Base-by-base conservation (phyloP, 2,797 vertebrate species). In the Ceyx erithaca region DNA sequence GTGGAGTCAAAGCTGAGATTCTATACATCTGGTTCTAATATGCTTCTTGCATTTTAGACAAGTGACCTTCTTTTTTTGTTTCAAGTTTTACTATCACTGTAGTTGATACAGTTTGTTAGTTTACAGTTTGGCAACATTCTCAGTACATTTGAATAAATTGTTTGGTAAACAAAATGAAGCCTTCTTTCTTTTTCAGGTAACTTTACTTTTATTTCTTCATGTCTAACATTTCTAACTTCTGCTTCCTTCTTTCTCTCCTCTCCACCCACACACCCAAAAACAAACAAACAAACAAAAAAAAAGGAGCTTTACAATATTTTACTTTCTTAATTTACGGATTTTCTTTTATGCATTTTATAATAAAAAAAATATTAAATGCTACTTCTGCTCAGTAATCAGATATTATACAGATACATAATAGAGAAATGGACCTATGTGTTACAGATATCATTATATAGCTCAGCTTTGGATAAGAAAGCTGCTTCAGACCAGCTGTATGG, bases 21-120 rank as follows among this genome's bases (percentile, higher is more conserved):
- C 93, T 89, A 71, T 96, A 91, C 97, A 98, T 97, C 97, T 98
- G 98, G 95, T 97, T 98, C 92, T 96, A 97, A 98, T 98, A 96
- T 75, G 41, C 52, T 25, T 84, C 79, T 94, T 96, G 89, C 78
- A 92, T 87, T 95, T 97, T 96, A 96, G 96, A 96, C 93, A 96
- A 97, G 92, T 46, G n/a, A 96, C 87, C 85, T 95, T 96, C 73
- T 96, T 93, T 96, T 94, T 83, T 96, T 94, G 79, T 95, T 96
- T 92, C 63, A 73, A 96, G 92, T 75, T 92, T 95, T 95, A 93
- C 75, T 96, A 90, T 94, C 94, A 89, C 79, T 92, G 45, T 80
- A 94, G 71, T 87, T 85, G 92, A 79, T 82, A 61, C 85, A 83
- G 83, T 70, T 90, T 84, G 43, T 72, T 92, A 89, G 85, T 79